Evolutionary conservation across 2,113 vertebrate species (phyloP).

Genomic region (Zosterops hypoxanthus): DNA sequence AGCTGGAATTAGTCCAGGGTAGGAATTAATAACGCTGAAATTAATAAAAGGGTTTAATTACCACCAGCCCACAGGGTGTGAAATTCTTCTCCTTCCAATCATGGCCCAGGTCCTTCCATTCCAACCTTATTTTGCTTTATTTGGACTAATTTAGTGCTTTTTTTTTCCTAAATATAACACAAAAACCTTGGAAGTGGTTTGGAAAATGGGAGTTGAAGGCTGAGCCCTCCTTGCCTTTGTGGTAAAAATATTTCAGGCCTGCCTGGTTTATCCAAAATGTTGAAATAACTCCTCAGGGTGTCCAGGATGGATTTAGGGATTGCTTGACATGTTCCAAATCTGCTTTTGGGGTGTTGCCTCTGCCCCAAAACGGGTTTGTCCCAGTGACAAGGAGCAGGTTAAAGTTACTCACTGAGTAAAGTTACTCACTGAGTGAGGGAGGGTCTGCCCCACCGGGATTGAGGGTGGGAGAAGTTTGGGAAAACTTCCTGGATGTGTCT

Average conservation of each 20-base stretch:
- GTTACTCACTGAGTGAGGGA: not conserved
- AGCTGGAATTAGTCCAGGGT: not conserved
- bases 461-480: not conserved
- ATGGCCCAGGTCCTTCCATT: not conserved
- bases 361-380: fast-evolving
- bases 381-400: too few relatives aligned
- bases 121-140: not conserved
- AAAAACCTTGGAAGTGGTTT: not conserved
- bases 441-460: not conserved
- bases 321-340: fast-evolving
- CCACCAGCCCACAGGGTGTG: not conserved
- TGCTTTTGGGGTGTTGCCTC: not conserved
- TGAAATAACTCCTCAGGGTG: not conserved
- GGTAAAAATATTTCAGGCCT: not conserved
- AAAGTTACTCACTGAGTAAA: not conserved
- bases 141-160: not conserved
- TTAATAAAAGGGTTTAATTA: conserved; percentile 18
- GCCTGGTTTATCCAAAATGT: not conserved
- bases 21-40: conserved; percentile 10
- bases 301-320: not conserved
- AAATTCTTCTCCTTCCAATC: not conserved
- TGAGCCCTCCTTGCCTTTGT: not conserved
- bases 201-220: not conserved
- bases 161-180: not conserved
- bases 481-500: fast-evolving